phyloP scores from a whole-genome alignment of 2,888 invertebrate species.

The Eilema sororculum region DNA sequence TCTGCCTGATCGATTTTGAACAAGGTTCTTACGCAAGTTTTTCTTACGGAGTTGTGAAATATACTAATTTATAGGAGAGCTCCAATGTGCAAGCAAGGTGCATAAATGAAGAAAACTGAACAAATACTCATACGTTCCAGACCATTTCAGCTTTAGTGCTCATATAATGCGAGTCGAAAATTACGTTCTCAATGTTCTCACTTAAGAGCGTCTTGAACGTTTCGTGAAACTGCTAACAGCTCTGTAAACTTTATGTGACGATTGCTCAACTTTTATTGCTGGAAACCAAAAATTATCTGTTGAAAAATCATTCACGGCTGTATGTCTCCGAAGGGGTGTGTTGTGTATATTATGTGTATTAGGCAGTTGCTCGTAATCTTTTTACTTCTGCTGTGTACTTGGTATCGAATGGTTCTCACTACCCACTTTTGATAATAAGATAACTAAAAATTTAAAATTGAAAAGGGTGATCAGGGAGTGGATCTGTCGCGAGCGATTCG shows the following conservation, averaged over 20 bases:
- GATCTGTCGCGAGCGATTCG: no score
- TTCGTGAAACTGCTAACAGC: constrained; percentile 20
- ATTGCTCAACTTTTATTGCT: constrained; percentile 23
- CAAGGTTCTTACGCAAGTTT: no score
- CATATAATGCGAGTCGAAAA: constrained; percentile 22
- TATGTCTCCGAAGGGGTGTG: neutral
- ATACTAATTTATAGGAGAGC: neutral
- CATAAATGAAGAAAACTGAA: neutral
- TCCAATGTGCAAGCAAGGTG: neutral
- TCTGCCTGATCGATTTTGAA: no score
- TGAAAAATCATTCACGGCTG: neutral
- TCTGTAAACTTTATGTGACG: constrained; percentile 18
- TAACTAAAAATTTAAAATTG: no score
- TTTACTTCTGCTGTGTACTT: no score
- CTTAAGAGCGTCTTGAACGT: constrained; percentile 17
- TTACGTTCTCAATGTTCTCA: constrained; percentile 24
- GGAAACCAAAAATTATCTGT: neutral
- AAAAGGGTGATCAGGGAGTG: no score
- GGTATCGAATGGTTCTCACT: no score
- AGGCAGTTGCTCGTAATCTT: no score
- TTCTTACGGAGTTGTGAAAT: no score
- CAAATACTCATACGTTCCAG: constrained; percentile 14
- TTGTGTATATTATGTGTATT: no score
- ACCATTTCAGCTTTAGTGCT: constrained; percentile 19
- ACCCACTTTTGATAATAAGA: no score